Evolutionary conservation across 2,113 vertebrate genomes (phyloP), one percentile per base, ranked within the genome.

Genomic region (Seriola quinqueradiata): DNA sequence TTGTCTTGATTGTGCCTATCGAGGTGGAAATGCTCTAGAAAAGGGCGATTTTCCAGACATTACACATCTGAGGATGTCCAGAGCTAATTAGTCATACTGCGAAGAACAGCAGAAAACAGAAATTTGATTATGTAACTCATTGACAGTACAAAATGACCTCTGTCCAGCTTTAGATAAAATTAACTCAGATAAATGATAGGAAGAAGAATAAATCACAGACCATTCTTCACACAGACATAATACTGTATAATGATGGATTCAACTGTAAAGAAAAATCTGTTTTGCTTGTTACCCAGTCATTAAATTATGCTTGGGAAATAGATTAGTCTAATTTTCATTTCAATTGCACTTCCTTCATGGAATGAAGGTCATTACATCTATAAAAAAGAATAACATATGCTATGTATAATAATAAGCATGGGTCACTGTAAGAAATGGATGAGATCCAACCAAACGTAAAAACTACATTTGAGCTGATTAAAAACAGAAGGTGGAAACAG

Each of bases 41-140:
- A 66, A 59, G 46, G 57, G 40, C 4, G 1, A 79, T 83, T 73
- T 87, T 77, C 61, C 64, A 70, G 73, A 81, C 28, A 77, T 81
- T 74, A 66, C 59, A 77, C 25, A 75, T 81, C 55, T 25, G 76
- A 83, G 32, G 75, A 90, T 66, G 68, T 82, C 70, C 63, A 68
- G 46, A 69, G 23, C 57, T 66, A 81, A 90, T 91, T 76, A 89
- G 75, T 88, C 69, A 83, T 59, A 66, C 64, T 66, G 81, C 64
- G 85, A 86, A 85, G 50, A 88, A 84, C 71, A 85, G 64, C 67
- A 74, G 67, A 70, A 83, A 84, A 84, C 69, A 60, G 13, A 85
- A 75, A 90, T 87, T 48, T 70, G 79, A 91, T 92, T 87, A 89
- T 74, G 19, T 73, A 85, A 91, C 48, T 84, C 16, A 4, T 70